Evolutionary conservation across 2,113 vertebrate species (phyloP), one percentile per base, ranked within the genome.

Genomic region (Podocnemis expansa): DNA sequence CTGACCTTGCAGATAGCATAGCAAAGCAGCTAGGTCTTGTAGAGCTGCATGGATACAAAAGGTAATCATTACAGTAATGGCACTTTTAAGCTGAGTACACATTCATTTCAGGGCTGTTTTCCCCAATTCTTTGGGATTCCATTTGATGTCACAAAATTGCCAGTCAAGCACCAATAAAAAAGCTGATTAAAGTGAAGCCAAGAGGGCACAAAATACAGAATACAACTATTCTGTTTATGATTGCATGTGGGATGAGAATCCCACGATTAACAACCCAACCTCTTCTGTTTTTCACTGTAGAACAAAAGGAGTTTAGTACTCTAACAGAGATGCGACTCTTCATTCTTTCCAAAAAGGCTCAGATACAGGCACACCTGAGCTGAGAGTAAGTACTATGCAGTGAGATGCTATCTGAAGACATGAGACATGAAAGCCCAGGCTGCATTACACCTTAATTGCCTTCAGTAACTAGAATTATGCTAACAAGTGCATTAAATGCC

Each of bases 1-100:
- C 94, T 97, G 94, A 96, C 95, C 93, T 82, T 95, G 96, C 94
- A 96, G 93, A 96, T 83, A 95, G 95, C 76, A 95, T 95, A 95
- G 94, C 94, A 95, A 96, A 96, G 94, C 81, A 96, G 92, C 75
- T 84, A 90, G 94, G 85, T 94, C 94, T 93, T 85, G 87, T 12
- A 84, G 89, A 87, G 93, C 94, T 94, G 73, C 0, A 0, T 51
- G 92, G 93, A 91, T 91, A 85, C 0, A 0, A 88, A 87, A 91
- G 87, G 78, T 84, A 94, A 76, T 5, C 24, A 93, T 84, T 78
- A 75, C 38, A 84, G 45, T 47, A 89, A 90, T 49, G 4, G 76
- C 0, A 49, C 2, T 49, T 92, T 88, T 43, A 0, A 1, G 78
- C 90, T 88, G 87, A 88, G 73, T 41, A n/a, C 96, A 86, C 70